Percentiles rank a stretch among this genome's conserved stretches.
Evolutionary conservation across 2,113 vertebrate genomes (phyloP).

Genomic region (Zosterops lateralis): DNA sequence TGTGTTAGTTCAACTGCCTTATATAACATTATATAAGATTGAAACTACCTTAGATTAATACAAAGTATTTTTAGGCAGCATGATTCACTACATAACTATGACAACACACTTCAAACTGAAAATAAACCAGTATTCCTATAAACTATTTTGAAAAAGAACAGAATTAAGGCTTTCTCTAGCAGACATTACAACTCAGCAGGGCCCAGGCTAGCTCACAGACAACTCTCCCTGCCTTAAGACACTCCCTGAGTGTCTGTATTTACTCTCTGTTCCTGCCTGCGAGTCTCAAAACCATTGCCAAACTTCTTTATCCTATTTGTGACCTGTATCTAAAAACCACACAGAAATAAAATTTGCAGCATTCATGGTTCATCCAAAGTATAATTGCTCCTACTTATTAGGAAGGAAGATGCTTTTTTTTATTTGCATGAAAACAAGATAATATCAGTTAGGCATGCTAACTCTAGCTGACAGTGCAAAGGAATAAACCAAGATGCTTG

Average conservation of each 20-base stretch:
- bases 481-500: background rate
- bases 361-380: background rate
- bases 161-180: background rate
- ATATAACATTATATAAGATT: background rate
- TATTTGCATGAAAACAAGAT: background rate
- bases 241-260: background rate
- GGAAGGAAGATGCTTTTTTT: background rate
- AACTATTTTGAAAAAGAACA: background rate
- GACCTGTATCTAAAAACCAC: background rate
- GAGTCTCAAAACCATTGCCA: background rate
- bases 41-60: background rate
- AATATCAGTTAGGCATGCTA: background rate
- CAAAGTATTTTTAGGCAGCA: background rate
- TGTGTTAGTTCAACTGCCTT: background rate
- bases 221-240: background rate
- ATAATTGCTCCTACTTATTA: background rate
- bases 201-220: background rate
- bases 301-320: background rate
- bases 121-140: background rate
- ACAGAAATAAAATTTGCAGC: background rate
- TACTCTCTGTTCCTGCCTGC: background rate
- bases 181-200: background rate
- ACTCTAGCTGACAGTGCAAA: background rate
- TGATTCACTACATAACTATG: slow-evolving; percentile 25
- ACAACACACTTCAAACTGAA: slow-evolving; percentile 2